A percentile compares a stretch with the other conserved stretches of the same genome.
Conservation (phyloP, 2,113 vertebrate genomes). For the Psophia crepitans region DNA sequence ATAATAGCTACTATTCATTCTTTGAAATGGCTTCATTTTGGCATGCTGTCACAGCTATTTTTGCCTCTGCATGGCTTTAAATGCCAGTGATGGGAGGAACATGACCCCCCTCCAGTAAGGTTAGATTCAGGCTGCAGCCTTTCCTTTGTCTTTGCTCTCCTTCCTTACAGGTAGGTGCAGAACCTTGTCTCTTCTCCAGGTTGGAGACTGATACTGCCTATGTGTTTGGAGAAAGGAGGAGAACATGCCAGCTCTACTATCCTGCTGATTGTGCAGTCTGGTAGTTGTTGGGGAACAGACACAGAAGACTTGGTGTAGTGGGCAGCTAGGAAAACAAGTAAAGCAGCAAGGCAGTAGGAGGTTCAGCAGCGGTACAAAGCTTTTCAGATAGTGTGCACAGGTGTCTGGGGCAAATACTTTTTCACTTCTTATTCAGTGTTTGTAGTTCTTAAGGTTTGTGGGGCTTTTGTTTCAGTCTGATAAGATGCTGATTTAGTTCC, state of each 20-base stretch:
- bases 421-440: background rate
- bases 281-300: background rate
- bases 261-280: background rate
- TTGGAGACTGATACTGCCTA: background rate
- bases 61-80: background rate
- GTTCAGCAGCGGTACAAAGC: background rate
- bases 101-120: background rate
- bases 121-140: background rate
- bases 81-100: background rate
- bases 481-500: background rate
- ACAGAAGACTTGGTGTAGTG: background rate
- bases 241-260: background rate
- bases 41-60: background rate
- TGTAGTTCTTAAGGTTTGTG: background rate
- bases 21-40: background rate
- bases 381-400: background rate
- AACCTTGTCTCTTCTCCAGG: background rate
- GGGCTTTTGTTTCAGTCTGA: rapidly evolving
- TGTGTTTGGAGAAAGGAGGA: background rate
- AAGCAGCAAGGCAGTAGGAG: background rate
- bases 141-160: background rate
- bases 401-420: background rate
- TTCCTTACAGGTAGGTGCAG: background rate
- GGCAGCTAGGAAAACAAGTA: background rate
- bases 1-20: background rate